Conservation (phyloP, 2,113 vertebrate species). For the Pachyramphus minor region DNA sequence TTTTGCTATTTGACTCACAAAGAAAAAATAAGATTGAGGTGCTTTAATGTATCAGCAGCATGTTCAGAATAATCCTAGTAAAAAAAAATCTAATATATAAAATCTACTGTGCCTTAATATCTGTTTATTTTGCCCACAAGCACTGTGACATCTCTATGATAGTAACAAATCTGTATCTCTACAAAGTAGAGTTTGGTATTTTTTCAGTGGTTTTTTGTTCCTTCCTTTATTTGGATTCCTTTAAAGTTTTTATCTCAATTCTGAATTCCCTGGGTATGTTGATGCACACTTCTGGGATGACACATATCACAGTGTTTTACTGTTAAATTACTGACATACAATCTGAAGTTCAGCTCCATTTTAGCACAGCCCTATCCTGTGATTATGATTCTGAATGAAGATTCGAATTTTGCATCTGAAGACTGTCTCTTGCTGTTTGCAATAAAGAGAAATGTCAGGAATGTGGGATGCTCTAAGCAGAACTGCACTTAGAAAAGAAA, state of each 20-base stretch:
- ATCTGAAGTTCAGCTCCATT: background rate
- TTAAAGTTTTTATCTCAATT: background rate
- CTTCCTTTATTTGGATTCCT: background rate
- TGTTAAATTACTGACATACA: background rate
- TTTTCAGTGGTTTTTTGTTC: background rate
- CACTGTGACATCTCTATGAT: background rate
- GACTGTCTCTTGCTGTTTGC: background rate
- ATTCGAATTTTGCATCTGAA: background rate
- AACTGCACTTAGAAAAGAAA: background rate
- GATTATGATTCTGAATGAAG: background rate
- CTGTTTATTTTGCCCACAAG: background rate
- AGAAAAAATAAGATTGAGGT: background rate
- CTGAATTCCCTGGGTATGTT: background rate
- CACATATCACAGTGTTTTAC: background rate
- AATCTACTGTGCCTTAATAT: background rate
- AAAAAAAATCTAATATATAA: background rate
- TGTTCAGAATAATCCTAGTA: background rate
- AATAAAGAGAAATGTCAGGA: background rate
- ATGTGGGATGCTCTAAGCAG: background rate
- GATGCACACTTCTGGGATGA: background rate
- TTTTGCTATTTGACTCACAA: background rate
- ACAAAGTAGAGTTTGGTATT: background rate
- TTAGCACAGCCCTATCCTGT: background rate
- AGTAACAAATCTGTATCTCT: background rate
- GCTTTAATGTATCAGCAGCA: background rate